phyloP scores from a whole-genome alignment of 2,113 vertebrate genomes.

The Trichechus manatus region DNA sequence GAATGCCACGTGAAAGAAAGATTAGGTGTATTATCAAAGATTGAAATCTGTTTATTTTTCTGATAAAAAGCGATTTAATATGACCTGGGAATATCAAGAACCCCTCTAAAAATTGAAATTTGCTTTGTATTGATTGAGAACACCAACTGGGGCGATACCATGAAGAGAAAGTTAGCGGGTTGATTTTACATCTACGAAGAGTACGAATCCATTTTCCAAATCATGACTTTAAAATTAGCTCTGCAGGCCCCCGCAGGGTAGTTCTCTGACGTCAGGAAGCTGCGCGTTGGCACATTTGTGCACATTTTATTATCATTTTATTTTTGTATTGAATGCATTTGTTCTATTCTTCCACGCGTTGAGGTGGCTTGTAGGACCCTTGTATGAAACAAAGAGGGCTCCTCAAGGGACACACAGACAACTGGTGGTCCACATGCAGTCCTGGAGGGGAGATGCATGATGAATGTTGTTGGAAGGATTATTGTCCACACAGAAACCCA shows the following conservation, averaged over 20 bases:
- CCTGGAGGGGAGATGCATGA: not conserved
- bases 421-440: not conserved
- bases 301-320: accelerated
- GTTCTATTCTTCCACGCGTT: not conserved
- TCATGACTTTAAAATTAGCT: not conserved
- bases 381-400: accelerated
- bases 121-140: not conserved
- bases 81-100: not conserved
- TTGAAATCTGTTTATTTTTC: not conserved
- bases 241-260: accelerated
- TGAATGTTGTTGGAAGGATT: not conserved
- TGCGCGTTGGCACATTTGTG: accelerated
- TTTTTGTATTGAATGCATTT: too few relatives aligned
- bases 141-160: not conserved
- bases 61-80: not conserved
- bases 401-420: not conserved
- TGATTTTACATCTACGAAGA: not conserved
- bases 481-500: not conserved
- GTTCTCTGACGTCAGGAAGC: not conserved
- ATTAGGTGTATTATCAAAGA: not conserved
- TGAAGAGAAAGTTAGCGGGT: not conserved
- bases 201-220: not conserved
- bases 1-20: accelerated
- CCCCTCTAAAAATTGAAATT: not conserved
- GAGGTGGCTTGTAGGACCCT: not conserved